phyloP scores from a whole-genome alignment of 1,140 invertebrate genomes.

The Laodelphax striatellus region DNA sequence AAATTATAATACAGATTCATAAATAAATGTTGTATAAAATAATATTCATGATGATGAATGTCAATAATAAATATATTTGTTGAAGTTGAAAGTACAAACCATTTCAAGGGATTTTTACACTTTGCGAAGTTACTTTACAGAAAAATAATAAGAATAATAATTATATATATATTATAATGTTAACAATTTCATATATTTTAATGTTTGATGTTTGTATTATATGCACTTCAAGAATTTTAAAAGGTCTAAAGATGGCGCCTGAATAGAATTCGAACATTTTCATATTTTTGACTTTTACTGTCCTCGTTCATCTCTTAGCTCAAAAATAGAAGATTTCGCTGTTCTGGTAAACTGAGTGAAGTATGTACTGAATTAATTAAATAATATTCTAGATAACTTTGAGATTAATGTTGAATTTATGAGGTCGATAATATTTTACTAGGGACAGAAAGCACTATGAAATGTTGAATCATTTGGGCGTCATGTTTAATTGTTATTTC shows the following conservation, averaged over 20 bases:
- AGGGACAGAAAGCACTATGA: no score
- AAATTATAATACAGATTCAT: neutral
- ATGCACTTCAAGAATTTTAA: neutral
- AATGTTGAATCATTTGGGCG: no score
- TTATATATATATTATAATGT: neutral
- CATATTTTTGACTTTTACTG: neutral
- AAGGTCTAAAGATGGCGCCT: neutral
- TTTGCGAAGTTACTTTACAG: neutral
- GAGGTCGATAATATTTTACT: no score
- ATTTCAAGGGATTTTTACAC: neutral
- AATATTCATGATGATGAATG: neutral
- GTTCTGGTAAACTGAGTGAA: no score
- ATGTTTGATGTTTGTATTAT: neutral
- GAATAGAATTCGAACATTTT: neutral
- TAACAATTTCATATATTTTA: constrained; percentile 2
- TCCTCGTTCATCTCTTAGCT: neutral
- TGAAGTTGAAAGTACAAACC: neutral
- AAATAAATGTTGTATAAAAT: no score
- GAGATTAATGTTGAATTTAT: no score
- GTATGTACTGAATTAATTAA: no score
- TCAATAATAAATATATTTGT: neutral
- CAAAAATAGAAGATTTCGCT: no score
- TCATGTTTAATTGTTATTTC: no score
- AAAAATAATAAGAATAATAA: neutral
- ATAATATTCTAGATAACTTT: no score